Evolutionary conservation across 2,888 invertebrate species (phyloP), one percentile per base, ranked within the genome.

Genomic region (Drosophila greeni): DNA sequence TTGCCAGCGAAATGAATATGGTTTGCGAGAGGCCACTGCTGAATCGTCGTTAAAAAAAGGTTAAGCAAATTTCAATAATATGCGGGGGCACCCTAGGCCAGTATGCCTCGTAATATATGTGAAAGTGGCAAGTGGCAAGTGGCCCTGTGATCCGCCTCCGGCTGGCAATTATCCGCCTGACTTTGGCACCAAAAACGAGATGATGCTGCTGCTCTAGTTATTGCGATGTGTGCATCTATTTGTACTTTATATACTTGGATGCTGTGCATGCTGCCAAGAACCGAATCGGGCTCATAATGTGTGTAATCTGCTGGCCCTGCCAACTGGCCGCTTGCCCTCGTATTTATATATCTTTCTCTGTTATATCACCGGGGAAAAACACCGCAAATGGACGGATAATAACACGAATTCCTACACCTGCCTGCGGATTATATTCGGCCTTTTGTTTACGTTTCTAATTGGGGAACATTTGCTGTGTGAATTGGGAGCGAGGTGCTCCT

Each of bases 111-210:
- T 58, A 57, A 55, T 70, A 34, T 64, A 74, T 75, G 77, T 64
- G 85, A 83, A 79, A 79, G 79, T 72, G 36, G n/a, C 47, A 45
- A 29, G 2, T 45, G 45, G 45, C 45, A 52, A 64, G 54, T 73
- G 71, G 48, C 42, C 76, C 61, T 82, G 60, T 26, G 56, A 48
- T 33, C 37, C 85, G 78, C 84, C 84, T 66, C 66, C 84, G 55
- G 82, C 48, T 56, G 51, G 43, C 78, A 80, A 84, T 80, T 84
- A 82, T 81, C 34, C 52, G 75, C 81, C 72, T 81, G 82, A 83
- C 84, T 85, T 85, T 79, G 79, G 85, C 85, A 73, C 59, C 56
- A 56, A 53, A 70, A 70, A 42, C 56, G 12, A 18, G 49, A 43
- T 66, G 53, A 54, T 43, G 57, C 58, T 37, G 40, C 23, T 40